Percentiles rank a stretch among this genome's conserved stretches.
These are phyloP conservation scores for Panurus biarmicus DNA, from an alignment of 2,113 vertebrate species.

Conservation along the genomic window DNA sequence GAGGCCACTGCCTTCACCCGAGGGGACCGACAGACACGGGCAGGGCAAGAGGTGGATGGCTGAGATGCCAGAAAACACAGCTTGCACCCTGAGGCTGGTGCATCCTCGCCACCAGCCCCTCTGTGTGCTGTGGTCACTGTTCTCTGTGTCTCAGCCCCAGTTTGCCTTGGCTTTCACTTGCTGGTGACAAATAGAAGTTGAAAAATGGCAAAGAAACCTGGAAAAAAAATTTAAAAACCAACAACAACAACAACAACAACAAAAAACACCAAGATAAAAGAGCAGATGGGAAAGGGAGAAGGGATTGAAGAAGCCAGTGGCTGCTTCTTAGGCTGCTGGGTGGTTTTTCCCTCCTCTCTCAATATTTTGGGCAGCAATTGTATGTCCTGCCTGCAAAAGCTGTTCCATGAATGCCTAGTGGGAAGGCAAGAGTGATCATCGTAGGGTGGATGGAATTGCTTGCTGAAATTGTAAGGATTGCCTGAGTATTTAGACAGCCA, in stretches of 20 bases:
- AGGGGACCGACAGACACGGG: background rate
- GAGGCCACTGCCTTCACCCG: fast-evolving
- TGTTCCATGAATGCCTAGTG: background rate
- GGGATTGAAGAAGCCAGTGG: background rate
- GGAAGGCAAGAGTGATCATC: background rate
- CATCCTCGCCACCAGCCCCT: background rate
- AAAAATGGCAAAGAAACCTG: background rate
- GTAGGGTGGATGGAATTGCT: background rate
- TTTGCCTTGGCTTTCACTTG: background rate
- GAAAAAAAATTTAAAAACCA: too few species aligned
- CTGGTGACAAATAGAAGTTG: background rate
- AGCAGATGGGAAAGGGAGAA: background rate
- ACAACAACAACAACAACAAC: too few species aligned
- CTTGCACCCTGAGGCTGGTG: background rate
- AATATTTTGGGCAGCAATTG: background rate
- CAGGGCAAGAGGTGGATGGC: background rate
- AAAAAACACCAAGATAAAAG: too few species aligned
- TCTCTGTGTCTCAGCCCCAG: background rate
- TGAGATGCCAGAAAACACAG: background rate
- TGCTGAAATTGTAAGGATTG: background rate
- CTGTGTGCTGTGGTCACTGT: background rate
- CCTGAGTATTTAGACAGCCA: background rate
- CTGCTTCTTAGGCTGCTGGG: background rate
- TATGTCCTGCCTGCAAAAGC: background rate
- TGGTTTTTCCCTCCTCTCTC: background rate